Percentiles rank a stretch among this genome's conserved stretches.
These are phyloP conservation scores for Pogona vitticeps DNA, from an alignment of 2,113 vertebrate genomes.

Conservation along the genomic window DNA sequence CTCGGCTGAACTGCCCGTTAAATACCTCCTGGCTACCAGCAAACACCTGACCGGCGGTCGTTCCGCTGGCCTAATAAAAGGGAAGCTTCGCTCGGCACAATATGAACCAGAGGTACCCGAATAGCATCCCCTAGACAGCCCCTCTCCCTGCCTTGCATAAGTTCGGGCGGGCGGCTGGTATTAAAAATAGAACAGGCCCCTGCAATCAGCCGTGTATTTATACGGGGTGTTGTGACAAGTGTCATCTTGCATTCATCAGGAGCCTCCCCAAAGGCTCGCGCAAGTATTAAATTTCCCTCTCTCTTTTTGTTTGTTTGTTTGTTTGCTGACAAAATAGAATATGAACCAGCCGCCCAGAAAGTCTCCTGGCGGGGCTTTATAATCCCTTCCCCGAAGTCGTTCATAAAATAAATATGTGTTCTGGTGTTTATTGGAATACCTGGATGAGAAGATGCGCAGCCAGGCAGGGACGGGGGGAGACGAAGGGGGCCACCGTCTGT, in stretches of 20 bases:
- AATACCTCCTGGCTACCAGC: background rate
- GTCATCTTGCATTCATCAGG: slow-evolving; percentile 76
- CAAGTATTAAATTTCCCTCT: slow-evolving; percentile 73
- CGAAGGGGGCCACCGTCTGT: too few species aligned
- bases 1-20: slow-evolving; percentile 26
- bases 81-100: background rate
- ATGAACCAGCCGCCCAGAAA: slow-evolving; percentile 67
- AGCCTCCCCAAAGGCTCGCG: slow-evolving; percentile 66
- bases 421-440: slow-evolving; percentile 44
- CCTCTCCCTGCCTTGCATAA: slow-evolving; percentile 23
- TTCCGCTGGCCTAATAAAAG: slow-evolving; percentile 34
- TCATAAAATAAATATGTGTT: slow-evolving; percentile 74
- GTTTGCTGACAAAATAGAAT: slow-evolving; percentile 78
- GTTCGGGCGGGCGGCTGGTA: slow-evolving; percentile 64
- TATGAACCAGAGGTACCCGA: slow-evolving; percentile 6
- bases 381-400: slow-evolving; percentile 69
- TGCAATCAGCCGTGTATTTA: slow-evolving; percentile 75
- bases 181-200: slow-evolving; percentile 78
- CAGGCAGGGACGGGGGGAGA: background rate
- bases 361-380: slow-evolving; percentile 54
- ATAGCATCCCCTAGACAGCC: slow-evolving; percentile 53
- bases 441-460: background rate
- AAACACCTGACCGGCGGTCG: slow-evolving; percentile 58
- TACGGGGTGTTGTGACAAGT: slow-evolving; percentile 73
- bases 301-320: slow-evolving; percentile 38